Percentiles rank a stretch among this genome's conserved stretches.
Conservation (phyloP, 2,888 invertebrate species). For the Ophraella communa region DNA sequence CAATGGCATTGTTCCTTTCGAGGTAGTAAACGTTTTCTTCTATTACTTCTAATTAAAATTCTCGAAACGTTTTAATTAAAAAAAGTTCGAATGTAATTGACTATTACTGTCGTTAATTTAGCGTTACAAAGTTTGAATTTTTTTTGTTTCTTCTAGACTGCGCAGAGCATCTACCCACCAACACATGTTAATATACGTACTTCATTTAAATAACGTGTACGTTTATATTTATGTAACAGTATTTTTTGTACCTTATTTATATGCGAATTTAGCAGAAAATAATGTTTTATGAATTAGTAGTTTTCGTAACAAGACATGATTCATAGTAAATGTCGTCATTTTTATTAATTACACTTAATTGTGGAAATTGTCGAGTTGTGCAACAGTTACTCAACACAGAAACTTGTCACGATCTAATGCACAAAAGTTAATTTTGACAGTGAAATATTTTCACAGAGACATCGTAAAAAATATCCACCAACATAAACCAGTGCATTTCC, state of each 20-base stretch:
- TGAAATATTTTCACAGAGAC: too few species aligned
- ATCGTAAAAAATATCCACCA: too few species aligned
- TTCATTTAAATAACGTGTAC: neutral
- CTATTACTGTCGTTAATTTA: neutral
- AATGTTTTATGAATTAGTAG: neutral
- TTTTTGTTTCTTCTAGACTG: neutral
- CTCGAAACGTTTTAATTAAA: constrained; percentile 1
- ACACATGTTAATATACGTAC: neutral
- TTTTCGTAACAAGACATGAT: neutral
- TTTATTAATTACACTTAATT: neutral
- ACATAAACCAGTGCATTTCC: too few species aligned
- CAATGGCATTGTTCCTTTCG: neutral
- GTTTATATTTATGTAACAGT: neutral
- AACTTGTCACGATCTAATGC: too few species aligned
- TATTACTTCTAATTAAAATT: neutral
- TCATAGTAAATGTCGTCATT: neutral
- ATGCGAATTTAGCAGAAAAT: neutral
- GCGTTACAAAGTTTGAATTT: neutral
- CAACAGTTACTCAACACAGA: too few species aligned
- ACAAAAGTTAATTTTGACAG: too few species aligned
- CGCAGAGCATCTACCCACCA: neutral
- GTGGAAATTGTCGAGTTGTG: neutral
- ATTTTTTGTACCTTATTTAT: neutral
- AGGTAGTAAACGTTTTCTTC: neutral
- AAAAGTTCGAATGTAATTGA: neutral